Evolutionary conservation across 37 sponge, comb jelly and placozoan species (phyloP).

Genomic region (Trichoplax adhaerens): DNA sequence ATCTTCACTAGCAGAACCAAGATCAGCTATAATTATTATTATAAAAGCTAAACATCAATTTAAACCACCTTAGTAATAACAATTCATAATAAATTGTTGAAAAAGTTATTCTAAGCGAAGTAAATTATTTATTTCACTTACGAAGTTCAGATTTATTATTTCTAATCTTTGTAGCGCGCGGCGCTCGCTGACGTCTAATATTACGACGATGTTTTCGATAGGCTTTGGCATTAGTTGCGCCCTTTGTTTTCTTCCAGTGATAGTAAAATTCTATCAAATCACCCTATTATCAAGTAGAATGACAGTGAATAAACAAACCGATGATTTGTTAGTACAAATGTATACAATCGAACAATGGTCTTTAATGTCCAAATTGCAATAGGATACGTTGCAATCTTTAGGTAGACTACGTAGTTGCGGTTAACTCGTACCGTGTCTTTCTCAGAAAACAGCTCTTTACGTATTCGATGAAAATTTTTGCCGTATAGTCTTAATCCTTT

Average conservation of each 20-base stretch:
- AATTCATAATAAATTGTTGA: no score
- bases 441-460: slow-evolving; percentile 41
- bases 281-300: not conserved
- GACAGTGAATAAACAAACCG: not conserved
- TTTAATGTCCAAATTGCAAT: not conserved
- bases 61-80: no score
- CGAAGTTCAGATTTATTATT: no score
- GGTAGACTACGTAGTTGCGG: not conserved
- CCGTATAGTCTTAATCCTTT: slow-evolving; percentile 70
- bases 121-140: no score
- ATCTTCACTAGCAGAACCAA: no score
- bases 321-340: slow-evolving; percentile 1
- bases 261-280: slow-evolving; percentile 6
- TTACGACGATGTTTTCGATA: not conserved
- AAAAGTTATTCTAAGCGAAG: no score
- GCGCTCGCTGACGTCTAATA: not conserved
- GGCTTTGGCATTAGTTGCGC: not conserved
- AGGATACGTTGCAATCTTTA: not conserved
- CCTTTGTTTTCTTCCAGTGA: slow-evolving; percentile 2
- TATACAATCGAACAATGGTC: not conserved
- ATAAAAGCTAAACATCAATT: no score
- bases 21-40: no score
- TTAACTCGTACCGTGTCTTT: slow-evolving; percentile 32
- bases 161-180: no score
- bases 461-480: slow-evolving; percentile 59